Base-by-base conservation (phyloP, 2,113 vertebrate genomes). In the Natator depressus region DNA sequence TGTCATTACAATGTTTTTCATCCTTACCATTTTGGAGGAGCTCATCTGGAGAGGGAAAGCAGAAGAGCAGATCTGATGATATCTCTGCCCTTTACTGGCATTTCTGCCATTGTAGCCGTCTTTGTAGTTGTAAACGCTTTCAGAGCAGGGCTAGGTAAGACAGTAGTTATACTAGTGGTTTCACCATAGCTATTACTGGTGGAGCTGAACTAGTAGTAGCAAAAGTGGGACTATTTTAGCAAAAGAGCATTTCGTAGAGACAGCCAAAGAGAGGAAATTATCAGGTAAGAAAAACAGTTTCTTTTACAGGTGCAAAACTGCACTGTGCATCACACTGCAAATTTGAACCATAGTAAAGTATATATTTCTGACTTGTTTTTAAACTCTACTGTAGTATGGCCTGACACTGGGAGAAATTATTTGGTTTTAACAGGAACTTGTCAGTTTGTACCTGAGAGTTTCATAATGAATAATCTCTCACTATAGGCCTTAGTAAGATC, bases 381-480 rank as follows among this genome's bases (percentile, higher is more conserved):
- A 82, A 87, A 94, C 89, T 16, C 76, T 0, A 0, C 84, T 89
- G 13, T 83, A 85, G 80, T 35, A 55, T 53, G 82, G 81, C 53
- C 84, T 82, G n/a, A 11, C 35, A 17, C 91, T 94, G 95, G 85
- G 92, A 92, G 51, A 59, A 90, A 59, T 93, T 86, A 92, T 95
- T 97, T 95, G 89, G 65, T 85, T 97, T 96, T 87, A 96, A 94
- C 93, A 93, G 94, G 79, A 97, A 89, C 94, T 91, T 96, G 94
- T 95, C 97, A 90, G 2, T 97, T 97, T 97, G 93, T 94, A 93
- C 94, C 96, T 50, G 93, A 96, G 93, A 88, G 59, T 97, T 96
- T 96, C 57, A 87, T 96, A 94, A 89, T 13, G 29, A 90, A 95
- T 95, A 47, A 88, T 96, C 80, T 92, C 82, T 88, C 76, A 29